A percentile compares a stretch with the other conserved stretches of the same genome.
Evolutionary conservation across 2,888 invertebrate genomes (phyloP).

Genomic region (Leptura quadrifasciata): DNA sequence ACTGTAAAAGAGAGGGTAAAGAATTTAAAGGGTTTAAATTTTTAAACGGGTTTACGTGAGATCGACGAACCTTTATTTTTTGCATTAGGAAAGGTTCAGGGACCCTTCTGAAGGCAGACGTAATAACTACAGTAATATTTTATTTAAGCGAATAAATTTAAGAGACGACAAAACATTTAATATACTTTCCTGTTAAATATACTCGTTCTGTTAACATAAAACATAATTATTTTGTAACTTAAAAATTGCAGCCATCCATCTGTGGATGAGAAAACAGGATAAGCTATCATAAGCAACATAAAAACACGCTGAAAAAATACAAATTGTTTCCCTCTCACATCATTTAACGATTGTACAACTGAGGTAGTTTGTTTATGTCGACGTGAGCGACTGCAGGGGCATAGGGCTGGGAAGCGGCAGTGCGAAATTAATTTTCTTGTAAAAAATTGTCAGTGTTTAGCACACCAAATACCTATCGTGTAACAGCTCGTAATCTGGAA

Average conservation of each 20-base stretch:
- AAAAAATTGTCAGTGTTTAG: not conserved
- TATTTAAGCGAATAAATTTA: too few species aligned
- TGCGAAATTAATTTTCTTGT: not conserved
- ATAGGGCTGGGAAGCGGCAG: not conserved
- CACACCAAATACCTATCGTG: not conserved
- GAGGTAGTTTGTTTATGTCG: constrained; percentile 4
- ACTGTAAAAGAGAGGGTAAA: not conserved
- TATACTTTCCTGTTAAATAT: not conserved
- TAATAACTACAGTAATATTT: too few species aligned
- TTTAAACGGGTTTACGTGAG: not conserved
- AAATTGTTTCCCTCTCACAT: constrained; percentile 4
- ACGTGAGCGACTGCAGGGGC: not conserved
- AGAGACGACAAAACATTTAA: not conserved
- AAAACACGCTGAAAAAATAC: constrained; percentile 4
- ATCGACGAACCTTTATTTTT: not conserved
- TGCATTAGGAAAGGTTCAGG: not conserved
- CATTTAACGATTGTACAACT: constrained; percentile 7
- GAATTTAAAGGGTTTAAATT: constrained; percentile 1
- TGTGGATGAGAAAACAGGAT: not conserved
- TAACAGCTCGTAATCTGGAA: not conserved
- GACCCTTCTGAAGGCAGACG: not conserved
- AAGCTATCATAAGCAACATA: not conserved
- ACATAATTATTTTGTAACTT: not conserved
- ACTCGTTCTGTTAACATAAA: not conserved
- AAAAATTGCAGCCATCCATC: not conserved